Evolutionary conservation across 2,113 vertebrate species (phyloP).

Genomic region (Colinus virginianus): DNA sequence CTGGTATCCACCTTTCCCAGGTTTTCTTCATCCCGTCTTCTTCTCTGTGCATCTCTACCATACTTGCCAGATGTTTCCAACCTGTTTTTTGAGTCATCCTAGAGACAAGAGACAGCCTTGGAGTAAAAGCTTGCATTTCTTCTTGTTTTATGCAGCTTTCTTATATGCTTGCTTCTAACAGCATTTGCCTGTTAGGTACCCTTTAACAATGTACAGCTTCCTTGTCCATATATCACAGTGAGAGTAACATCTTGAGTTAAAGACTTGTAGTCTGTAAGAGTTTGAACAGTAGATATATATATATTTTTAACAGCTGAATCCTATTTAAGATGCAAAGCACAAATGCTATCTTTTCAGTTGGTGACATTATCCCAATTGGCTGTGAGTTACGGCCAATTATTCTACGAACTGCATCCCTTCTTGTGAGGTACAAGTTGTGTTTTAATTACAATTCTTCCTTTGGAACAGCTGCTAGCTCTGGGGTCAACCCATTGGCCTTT

Average conservation of each 20-base stretch:
- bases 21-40: rapidly evolving
- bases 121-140: not conserved
- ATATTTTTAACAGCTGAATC: not conserved
- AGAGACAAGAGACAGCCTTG: not conserved
- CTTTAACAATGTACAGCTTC: not conserved
- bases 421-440: not conserved
- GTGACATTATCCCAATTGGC: not conserved
- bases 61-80: not conserved
- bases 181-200: not conserved
- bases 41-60: not conserved
- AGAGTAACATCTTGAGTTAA: not conserved
- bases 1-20: not conserved
- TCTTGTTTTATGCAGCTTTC: not conserved
- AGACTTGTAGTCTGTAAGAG: not conserved
- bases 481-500: not conserved
- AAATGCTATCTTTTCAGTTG: not conserved
- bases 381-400: not conserved
- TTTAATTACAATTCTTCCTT: not conserved
- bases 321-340: conserved; percentile 2
- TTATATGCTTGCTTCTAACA: not conserved
- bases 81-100: not conserved
- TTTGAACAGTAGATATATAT: not conserved
- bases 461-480: not conserved
- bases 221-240: not conserved
- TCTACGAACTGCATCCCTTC: not conserved